A percentile compares a stretch with the other conserved stretches of the same genome.
Evolutionary conservation across 2,888 invertebrate species (phyloP).

Genomic region (Tribolium freemani): DNA sequence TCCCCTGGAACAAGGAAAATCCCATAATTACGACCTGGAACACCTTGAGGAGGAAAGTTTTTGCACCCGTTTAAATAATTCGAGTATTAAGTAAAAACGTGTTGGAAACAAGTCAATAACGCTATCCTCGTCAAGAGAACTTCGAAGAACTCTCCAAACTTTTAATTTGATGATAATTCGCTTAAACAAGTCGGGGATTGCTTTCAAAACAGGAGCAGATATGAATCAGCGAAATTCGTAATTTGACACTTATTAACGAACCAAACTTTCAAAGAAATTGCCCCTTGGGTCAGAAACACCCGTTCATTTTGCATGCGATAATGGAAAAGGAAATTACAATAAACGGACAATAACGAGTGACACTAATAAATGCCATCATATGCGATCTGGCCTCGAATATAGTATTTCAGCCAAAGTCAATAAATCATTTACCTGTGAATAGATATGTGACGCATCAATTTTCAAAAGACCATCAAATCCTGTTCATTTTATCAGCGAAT

Average conservation of each 20-base stretch:
- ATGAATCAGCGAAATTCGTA: background rate
- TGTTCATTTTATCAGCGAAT: slow-evolving; percentile 40
- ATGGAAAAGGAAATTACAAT: slow-evolving; percentile 24
- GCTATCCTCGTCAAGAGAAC: background rate
- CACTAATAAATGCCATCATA: slow-evolving; percentile 14
- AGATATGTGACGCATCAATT: slow-evolving; percentile 33
- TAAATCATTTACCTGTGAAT: slow-evolving; percentile 34
- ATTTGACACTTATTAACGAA: slow-evolving; percentile 5
- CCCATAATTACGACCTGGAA: background rate
- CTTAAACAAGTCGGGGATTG: background rate
- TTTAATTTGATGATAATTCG: too few relatives aligned
- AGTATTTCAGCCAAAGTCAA: slow-evolving; percentile 3
- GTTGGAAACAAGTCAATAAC: slow-evolving; percentile 4
- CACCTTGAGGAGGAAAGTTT: background rate
- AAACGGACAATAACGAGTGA: slow-evolving; percentile 15
- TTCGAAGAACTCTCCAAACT: too few relatives aligned
- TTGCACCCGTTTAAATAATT: background rate
- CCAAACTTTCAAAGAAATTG: background rate
- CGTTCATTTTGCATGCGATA: background rate
- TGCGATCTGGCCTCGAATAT: slow-evolving; percentile 2
- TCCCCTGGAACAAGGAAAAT: slow-evolving; percentile 76
- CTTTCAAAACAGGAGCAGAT: background rate
- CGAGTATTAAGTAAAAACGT: background rate
- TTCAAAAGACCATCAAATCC: slow-evolving; percentile 34
- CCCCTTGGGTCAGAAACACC: too few relatives aligned